Conservation (phyloP, 1,140 invertebrate species). For the Xylocopa sonorina region DNA sequence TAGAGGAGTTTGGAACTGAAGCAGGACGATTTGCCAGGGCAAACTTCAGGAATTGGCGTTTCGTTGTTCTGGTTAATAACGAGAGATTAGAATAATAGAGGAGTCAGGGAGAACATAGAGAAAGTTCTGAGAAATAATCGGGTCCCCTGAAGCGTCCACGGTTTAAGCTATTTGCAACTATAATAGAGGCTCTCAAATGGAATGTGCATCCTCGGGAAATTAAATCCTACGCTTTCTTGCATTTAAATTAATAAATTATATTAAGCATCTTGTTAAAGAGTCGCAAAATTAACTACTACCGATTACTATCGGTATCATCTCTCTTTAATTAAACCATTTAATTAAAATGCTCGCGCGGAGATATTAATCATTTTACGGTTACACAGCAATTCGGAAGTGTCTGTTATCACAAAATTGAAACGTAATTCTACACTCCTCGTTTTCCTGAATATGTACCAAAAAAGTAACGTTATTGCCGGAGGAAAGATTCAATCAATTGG, state of each 20-base stretch:
- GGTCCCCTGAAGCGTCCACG: neutral
- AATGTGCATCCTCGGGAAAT: neutral
- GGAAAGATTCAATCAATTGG: neutral
- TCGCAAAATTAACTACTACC: neutral
- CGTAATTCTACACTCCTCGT: neutral
- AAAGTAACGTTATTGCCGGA: neutral
- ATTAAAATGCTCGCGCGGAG: neutral
- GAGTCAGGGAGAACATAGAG: neutral
- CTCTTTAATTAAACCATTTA: neutral
- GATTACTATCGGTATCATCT: neutral
- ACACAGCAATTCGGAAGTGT: neutral
- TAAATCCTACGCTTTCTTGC: neutral
- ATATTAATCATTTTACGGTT: neutral
- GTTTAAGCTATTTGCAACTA: constrained; percentile 4
- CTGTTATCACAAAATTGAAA: neutral
- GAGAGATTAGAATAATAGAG: constrained; percentile 1
- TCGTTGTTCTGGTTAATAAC: neutral
- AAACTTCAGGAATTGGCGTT: neutral
- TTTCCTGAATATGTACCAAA: neutral
- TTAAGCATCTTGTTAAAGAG: neutral
- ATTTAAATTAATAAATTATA: too few species aligned
- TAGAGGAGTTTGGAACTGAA: neutral
- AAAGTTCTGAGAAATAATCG: neutral
- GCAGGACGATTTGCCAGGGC: neutral
- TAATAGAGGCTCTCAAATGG: neutral